phyloP scores from a whole-genome alignment of 2,113 vertebrate species.

The Promerops cafer region DNA sequence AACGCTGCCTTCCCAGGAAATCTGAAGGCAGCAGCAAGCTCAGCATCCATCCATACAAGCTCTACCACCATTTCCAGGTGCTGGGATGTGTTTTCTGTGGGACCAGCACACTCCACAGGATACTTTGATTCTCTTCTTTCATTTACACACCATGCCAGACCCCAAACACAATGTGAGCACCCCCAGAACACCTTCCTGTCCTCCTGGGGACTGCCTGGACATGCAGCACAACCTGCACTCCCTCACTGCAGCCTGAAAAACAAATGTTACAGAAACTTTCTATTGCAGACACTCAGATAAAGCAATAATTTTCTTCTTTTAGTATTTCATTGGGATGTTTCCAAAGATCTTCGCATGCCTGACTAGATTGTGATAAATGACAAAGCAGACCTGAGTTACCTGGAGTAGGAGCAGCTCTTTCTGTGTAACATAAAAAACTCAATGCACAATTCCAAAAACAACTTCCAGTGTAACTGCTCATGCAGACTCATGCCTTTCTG shows the following conservation, averaged over 20 bases:
- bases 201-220: background rate
- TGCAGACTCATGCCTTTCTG: background rate
- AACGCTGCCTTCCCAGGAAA: background rate
- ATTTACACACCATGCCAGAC: background rate
- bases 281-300: background rate
- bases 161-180: background rate
- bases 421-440: background rate
- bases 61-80: accelerated
- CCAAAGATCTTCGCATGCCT: background rate
- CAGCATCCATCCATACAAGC: background rate
- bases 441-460: background rate
- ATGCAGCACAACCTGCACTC: background rate
- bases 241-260: background rate
- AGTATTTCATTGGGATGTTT: background rate
- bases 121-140: background rate
- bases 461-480: background rate
- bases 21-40: background rate
- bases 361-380: accelerated
- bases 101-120: background rate
- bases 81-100: background rate
- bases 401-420: background rate
- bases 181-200: background rate
- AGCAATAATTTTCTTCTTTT: accelerated
- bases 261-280: background rate
- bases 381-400: background rate